These are phyloP conservation scores for Anomalospiza imberbis DNA, from an alignment of 2,797 vertebrate species.

Conservation along the genomic window DNA sequence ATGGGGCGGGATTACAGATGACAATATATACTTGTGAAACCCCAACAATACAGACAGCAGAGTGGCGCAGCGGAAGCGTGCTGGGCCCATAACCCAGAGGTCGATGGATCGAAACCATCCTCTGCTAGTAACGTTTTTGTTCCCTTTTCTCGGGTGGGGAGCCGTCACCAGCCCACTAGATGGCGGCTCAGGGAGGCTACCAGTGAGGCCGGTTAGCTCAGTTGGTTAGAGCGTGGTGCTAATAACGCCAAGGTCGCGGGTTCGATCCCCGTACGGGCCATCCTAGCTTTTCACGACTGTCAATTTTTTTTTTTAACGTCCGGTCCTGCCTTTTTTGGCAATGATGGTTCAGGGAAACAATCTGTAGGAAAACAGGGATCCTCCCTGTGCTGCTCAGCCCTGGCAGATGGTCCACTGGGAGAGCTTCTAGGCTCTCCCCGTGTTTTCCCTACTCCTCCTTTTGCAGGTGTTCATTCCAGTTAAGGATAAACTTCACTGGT, in stretches of 20 bases:
- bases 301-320: accelerated
- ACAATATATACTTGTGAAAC: accelerated
- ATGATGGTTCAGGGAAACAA: not conserved
- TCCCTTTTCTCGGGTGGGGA: accelerated
- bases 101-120: not conserved
- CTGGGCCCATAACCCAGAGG: slow-evolving; percentile 15
- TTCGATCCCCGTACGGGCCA: not conserved
- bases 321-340: accelerated
- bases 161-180: accelerated
- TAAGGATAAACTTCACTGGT: not conserved
- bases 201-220: not conserved
- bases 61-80: not conserved
- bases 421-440: accelerated
- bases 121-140: accelerated
- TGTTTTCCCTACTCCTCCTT: not conserved
- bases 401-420: accelerated
- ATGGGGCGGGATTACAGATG: accelerated
- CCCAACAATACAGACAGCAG: not conserved
- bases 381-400: not conserved
- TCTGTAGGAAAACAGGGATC: not conserved
- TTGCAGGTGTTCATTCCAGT: not conserved
- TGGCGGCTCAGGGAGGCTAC: accelerated
- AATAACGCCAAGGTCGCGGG: not conserved
- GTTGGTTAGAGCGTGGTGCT: not conserved
- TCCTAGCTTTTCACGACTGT: accelerated